phyloP scores from a whole-genome alignment of 2,888 invertebrate species.

The Xestia ashworthii region DNA sequence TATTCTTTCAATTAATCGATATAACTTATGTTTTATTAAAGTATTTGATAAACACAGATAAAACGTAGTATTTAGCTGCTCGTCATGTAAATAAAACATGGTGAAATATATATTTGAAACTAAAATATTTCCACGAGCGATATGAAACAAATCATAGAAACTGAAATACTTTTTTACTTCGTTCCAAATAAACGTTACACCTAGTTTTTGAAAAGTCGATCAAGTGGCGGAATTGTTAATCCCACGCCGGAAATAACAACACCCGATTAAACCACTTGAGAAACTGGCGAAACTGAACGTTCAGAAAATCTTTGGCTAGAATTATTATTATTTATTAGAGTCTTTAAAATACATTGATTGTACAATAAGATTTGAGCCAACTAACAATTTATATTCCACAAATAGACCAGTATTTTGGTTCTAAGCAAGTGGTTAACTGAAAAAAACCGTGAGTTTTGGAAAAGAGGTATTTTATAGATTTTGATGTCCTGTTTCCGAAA shows the following conservation, averaged over 20 bases:
- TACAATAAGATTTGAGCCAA: neutral
- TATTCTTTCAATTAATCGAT: neutral
- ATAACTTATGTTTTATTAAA: neutral
- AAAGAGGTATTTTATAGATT: neutral
- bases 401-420: neutral
- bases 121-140: constrained; percentile 10
- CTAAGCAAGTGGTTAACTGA: neutral
- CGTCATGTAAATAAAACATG: neutral
- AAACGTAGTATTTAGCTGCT: neutral
- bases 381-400: neutral
- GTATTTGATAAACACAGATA: constrained; percentile 4
- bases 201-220: neutral
- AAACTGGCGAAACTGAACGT: neutral
- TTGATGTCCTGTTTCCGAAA: neutral
- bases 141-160: neutral
- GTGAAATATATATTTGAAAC: neutral
- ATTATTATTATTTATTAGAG: neutral
- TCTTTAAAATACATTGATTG: neutral
- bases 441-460: neutral
- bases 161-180: neutral
- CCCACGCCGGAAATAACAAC: neutral
- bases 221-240: neutral
- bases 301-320: neutral
- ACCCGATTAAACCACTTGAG: constrained; percentile 1
- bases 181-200: neutral